A percentile compares a stretch with the other conserved stretches of the same genome.
phyloP scores from a whole-genome alignment of 1,140 invertebrate genomes.

The Pentalonia nigronervosa region DNA sequence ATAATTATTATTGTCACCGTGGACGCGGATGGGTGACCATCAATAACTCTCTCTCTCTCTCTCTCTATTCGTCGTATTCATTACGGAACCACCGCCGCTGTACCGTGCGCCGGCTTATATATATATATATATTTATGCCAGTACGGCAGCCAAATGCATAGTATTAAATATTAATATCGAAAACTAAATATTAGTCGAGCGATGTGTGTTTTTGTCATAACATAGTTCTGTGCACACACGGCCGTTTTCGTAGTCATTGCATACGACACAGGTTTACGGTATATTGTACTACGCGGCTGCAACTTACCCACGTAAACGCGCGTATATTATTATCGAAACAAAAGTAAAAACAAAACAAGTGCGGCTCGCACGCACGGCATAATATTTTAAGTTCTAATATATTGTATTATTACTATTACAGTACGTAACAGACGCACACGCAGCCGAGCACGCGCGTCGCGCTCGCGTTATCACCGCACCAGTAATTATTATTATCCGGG shows the following conservation, averaged over 20 bases:
- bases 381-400: not conserved
- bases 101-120: no score
- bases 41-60: not conserved
- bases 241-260: not conserved
- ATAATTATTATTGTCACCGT: slow-evolving; percentile 17
- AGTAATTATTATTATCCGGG: not conserved
- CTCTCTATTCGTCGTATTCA: not conserved
- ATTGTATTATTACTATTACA: no score
- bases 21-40: not conserved
- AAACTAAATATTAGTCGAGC: slow-evolving; percentile 6
- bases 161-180: not conserved
- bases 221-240: not conserved
- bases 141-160: not conserved
- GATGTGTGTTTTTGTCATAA: not conserved
- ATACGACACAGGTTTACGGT: no score
- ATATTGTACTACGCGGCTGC: not conserved
- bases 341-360: not conserved
- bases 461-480: not conserved
- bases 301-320: not conserved
- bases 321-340: not conserved
- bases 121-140: not conserved
- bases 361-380: not conserved
- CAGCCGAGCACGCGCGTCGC: not conserved
- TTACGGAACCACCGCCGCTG: not conserved
- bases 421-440: not conserved